Base-by-base conservation (phyloP, 2,888 invertebrate species). In the Yponomeuta sedellus region DNA sequence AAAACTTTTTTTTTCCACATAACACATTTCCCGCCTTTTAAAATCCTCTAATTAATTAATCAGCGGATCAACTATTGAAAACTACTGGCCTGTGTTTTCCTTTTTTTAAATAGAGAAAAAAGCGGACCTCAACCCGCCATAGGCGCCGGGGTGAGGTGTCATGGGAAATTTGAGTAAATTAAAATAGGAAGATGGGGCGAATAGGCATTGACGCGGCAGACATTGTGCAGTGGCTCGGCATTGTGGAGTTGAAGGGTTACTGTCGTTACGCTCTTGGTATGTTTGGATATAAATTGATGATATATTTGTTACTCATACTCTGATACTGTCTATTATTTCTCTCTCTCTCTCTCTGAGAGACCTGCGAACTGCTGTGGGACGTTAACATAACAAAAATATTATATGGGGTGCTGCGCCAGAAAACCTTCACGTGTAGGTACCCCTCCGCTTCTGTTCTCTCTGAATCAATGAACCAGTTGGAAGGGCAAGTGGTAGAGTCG, bases 141-240 rank as follows among this genome's bases (percentile, higher is more conserved):
- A 19, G 58, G 58, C 19, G n/a, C 70, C 77, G 81, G 86, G 82
- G 83, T 82, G 85, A 89, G 85, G 90, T 91, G 91, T 92, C 91
- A 88, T 83, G 92, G 92, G 91, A 92, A 91, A 92, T 92, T 91
- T 87, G 87, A 91, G 85, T 90, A 91, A 91, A 91, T 92, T 91
- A 88, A 91, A 91, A 91, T 89, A 89, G 90, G 88, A 91, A 88
- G 88, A 89, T 88, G 86, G 80, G 76, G 82, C 88, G 88, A 90
- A 89, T 90, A 83, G 88, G 83, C 79, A 80, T 85, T 82, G 81
- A 83, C 74, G 73, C 76, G 70, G 78, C 74, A 73, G 76, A 79
- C 79, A 85, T 81, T 86, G 81, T 82, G 82, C 76, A 76, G 80
- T 71, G 73, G 77, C 77, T 75, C 66, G 76, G 80, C 77, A 80